Percentiles rank a stretch among this genome's conserved stretches.
Evolutionary conservation across 2,888 invertebrate genomes (phyloP).

Genomic region (Agrilus mali): DNA sequence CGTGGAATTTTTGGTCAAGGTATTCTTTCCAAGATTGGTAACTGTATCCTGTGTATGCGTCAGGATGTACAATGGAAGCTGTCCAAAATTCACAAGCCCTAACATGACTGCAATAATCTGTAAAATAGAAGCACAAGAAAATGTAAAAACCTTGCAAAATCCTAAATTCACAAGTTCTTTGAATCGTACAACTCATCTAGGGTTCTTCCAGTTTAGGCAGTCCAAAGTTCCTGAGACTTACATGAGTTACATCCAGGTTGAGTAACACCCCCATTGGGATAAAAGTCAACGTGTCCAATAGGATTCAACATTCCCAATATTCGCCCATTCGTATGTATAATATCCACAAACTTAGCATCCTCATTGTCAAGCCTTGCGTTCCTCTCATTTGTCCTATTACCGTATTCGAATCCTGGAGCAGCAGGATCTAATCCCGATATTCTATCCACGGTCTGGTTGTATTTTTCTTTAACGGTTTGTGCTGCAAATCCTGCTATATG

Average conservation of each 20-base stretch:
- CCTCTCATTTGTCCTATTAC: conserved; percentile 21
- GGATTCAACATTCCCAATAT: conserved; percentile 33
- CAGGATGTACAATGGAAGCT: conserved; percentile 25
- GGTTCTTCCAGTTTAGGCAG: background rate
- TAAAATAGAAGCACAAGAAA: conserved; percentile 4
- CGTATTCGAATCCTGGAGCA: conserved; percentile 35
- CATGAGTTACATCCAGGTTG: conserved; percentile 41
- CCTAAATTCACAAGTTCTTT: no score
- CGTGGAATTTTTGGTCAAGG: conserved; percentile 13
- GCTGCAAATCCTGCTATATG: conserved; percentile 38
- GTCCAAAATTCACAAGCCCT: conserved; percentile 27
- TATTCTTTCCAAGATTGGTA: conserved; percentile 22
- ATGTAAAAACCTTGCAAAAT: no score
- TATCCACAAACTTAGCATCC: conserved; percentile 41
- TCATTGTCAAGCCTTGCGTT: conserved; percentile 34
- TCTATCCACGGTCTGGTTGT: conserved; percentile 26
- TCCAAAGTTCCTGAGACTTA: conserved; percentile 7
- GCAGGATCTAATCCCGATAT: conserved; percentile 43
- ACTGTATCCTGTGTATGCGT: conserved; percentile 24
- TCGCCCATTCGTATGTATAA: conserved; percentile 42
- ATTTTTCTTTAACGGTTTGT: conserved; percentile 22
- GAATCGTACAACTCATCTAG: no score
- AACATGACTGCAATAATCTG: conserved; percentile 27
- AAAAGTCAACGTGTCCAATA: conserved; percentile 44
- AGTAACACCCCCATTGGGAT: conserved; percentile 44